phyloP scores from a whole-genome alignment of 2,888 invertebrate species.

The Caenorhabditis sulstoni region DNA sequence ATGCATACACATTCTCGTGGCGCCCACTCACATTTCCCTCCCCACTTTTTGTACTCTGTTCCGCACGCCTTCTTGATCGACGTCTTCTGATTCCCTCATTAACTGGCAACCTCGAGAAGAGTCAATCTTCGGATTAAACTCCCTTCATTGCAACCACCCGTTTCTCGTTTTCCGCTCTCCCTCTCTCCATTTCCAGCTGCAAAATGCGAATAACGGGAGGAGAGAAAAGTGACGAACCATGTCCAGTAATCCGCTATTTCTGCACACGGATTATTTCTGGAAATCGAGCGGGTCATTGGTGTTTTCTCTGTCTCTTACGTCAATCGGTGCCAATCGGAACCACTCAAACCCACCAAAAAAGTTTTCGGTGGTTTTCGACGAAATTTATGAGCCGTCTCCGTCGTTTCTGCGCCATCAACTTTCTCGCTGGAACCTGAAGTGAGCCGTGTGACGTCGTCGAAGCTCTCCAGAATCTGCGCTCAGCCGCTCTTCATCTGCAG shows the following conservation, averaged over 20 bases:
- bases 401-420: constrained; percentile 27
- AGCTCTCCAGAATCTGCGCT: not conserved
- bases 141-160: not conserved
- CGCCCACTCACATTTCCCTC: constrained; percentile 31
- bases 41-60: constrained; percentile 22
- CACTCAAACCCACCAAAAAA: constrained; percentile 12
- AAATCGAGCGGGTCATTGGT: constrained; percentile 30
- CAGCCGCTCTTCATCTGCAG: not conserved
- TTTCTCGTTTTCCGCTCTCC: not conserved
- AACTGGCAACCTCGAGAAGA: constrained; percentile 5
- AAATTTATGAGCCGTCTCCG: constrained; percentile 42
- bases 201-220: constrained; percentile 6
- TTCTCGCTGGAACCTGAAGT: constrained; percentile 21
- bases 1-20: constrained; percentile 40
- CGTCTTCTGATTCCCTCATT: constrained; percentile 12
- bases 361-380: constrained; percentile 10
- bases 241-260: constrained; percentile 27
- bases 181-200: not conserved
- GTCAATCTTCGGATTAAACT: constrained; percentile 33
- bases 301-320: constrained; percentile 33
- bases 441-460: not conserved
- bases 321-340: constrained; percentile 28
- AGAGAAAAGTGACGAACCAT: constrained; percentile 27
- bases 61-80: not conserved
- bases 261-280: constrained; percentile 27